Percentiles rank a stretch among this genome's conserved stretches.
These are phyloP conservation scores for Acanthis flammea DNA, from an alignment of 2,797 vertebrate species.

Conservation along the genomic window DNA sequence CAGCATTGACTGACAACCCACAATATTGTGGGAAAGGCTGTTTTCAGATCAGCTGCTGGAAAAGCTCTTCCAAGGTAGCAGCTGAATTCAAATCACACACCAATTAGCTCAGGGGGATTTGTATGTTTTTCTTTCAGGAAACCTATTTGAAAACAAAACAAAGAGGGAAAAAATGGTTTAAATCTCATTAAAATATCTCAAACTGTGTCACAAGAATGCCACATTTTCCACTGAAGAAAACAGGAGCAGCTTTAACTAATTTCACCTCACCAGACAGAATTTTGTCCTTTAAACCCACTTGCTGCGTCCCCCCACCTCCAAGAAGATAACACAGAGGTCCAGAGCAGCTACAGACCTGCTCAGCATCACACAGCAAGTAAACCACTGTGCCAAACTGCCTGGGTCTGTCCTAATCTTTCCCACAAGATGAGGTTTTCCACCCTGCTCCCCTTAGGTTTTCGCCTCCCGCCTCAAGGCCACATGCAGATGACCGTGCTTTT, in stretches of 20 bases:
- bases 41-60: constrained; percentile 34
- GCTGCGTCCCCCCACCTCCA: neutral
- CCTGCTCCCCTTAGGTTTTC: neutral
- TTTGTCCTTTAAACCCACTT: neutral
- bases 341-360: neutral
- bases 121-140: constrained; percentile 51
- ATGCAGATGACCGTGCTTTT: constrained; percentile 57
- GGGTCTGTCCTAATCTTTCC: accelerated
- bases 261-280: neutral
- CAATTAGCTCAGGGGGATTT: constrained; percentile 61
- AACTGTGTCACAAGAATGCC: neutral
- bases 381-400: accelerated
- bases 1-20: neutral
- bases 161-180: neutral
- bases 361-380: neutral
- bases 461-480: constrained; percentile 41
- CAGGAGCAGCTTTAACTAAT: neutral
- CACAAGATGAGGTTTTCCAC: neutral
- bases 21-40: constrained; percentile 5
- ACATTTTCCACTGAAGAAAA: neutral
- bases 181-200: constrained; percentile 37
- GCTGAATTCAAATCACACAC: constrained; percentile 60
- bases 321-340: neutral
- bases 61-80: constrained; percentile 42
- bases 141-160: constrained; percentile 51